Percentiles rank a stretch among this genome's conserved stretches.
These are phyloP conservation scores for Halcyon leucocephala DNA, from an alignment of 2,797 vertebrate genomes.

Conservation along the genomic window DNA sequence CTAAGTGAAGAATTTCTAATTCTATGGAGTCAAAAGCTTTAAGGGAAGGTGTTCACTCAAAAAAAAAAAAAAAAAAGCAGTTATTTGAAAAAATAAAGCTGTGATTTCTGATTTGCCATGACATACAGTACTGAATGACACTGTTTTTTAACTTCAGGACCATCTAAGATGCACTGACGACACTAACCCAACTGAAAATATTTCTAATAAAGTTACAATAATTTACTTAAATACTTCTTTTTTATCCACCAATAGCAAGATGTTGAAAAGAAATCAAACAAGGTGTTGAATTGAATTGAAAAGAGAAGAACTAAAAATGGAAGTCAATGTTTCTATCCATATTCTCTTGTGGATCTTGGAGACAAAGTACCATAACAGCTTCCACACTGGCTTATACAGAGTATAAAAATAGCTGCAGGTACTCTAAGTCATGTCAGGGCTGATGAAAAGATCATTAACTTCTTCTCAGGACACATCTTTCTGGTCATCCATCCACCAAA, in stretches of 20 bases:
- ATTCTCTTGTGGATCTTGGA: background rate
- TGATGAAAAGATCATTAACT: background rate
- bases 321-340: background rate
- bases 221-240: background rate
- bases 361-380: background rate
- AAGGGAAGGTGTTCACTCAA: background rate
- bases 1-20: background rate
- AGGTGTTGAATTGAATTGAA: background rate
- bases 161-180: background rate
- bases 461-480: background rate
- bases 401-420: background rate
- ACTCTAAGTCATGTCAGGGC: background rate
- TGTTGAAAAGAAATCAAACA: background rate
- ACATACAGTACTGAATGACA: background rate
- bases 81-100: background rate
- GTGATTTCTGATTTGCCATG: background rate
- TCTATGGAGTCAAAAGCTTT: background rate
- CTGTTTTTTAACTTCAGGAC: background rate
- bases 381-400: background rate
- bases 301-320: background rate
- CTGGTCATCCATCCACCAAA: background rate
- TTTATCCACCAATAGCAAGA: background rate
- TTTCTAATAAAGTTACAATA: background rate
- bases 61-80: background rate
- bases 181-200: background rate